These are phyloP conservation scores for Telmatochromis sp. DNA, from an alignment of 2,113 vertebrate genomes.

Conservation along the genomic window DNA sequence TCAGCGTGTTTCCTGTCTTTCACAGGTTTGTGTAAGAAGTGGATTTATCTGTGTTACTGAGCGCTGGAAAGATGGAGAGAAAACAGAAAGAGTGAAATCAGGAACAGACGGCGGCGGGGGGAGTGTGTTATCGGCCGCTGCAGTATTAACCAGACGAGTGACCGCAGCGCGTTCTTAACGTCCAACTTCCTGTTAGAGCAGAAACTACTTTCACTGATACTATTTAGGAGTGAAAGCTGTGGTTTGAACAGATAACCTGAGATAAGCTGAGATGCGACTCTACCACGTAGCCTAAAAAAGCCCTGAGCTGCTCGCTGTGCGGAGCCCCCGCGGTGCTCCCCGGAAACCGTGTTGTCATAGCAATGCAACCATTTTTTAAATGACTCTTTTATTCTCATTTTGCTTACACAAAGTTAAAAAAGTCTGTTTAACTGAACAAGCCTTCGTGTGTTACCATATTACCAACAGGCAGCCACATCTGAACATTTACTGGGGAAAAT, in stretches of 20 bases:
- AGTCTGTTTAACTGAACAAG: background rate
- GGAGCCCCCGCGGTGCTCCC: background rate
- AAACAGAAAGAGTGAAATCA: background rate
- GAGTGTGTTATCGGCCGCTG: background rate
- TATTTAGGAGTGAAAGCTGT: background rate
- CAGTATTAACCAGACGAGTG: background rate
- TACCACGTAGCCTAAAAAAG: background rate
- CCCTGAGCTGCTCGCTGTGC: background rate
- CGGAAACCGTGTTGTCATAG: background rate
- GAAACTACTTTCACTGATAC: background rate
- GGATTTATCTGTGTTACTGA: background rate
- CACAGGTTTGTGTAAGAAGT: background rate
- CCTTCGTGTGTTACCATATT: background rate
- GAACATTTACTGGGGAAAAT: rapidly evolving
- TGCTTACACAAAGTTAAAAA: background rate
- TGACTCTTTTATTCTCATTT: background rate
- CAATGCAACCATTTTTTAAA: background rate
- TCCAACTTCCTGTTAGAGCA: background rate
- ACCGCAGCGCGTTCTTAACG: background rate
- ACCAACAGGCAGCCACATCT: background rate
- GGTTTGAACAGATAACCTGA: background rate
- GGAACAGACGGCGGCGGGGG: background rate
- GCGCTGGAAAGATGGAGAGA: background rate
- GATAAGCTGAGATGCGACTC: background rate
- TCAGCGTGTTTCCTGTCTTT: background rate